These are phyloP conservation scores for Anguilla pacifica DNA, from an alignment of 2,797 vertebrate species.

Conservation along the genomic window DNA sequence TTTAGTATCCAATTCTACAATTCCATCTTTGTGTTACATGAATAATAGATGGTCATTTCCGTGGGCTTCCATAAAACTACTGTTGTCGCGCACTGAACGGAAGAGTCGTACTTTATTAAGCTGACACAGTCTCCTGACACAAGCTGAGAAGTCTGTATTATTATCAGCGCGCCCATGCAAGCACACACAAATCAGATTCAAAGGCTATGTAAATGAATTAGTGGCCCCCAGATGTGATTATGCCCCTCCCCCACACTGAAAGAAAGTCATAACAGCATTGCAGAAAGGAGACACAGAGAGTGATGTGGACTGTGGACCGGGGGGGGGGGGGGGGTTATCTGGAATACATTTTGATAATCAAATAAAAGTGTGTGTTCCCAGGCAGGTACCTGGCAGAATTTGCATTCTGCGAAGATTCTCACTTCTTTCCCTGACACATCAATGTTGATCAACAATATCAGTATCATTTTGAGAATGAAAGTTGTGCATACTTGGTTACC, in stretches of 20 bases:
- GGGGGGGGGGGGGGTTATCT: neutral
- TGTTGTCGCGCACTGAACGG: neutral
- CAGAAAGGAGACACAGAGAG: neutral
- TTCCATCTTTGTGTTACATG: neutral
- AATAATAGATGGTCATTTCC: neutral
- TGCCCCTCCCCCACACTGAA: neutral
- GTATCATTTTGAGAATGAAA: neutral
- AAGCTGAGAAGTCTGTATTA: neutral
- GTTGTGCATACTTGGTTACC: neutral
- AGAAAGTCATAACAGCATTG: neutral
- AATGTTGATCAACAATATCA: neutral
- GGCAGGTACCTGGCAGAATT: neutral
- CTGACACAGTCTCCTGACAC: neutral
- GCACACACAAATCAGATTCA: slow-evolving; percentile 5
- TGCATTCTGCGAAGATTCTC: neutral
- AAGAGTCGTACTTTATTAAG: neutral
- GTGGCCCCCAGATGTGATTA: neutral
- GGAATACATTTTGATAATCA: neutral
- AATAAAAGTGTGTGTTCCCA: neutral
- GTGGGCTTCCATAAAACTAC: neutral
- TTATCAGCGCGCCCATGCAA: neutral
- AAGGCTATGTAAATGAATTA: neutral
- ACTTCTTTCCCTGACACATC: neutral
- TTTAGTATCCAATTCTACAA: neutral
- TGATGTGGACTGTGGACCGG: neutral